A percentile compares a stretch with the other conserved stretches of the same genome.
These are phyloP conservation scores for Oryzias woworae DNA, from an alignment of 2,113 vertebrate genomes.

Conservation along the genomic window DNA sequence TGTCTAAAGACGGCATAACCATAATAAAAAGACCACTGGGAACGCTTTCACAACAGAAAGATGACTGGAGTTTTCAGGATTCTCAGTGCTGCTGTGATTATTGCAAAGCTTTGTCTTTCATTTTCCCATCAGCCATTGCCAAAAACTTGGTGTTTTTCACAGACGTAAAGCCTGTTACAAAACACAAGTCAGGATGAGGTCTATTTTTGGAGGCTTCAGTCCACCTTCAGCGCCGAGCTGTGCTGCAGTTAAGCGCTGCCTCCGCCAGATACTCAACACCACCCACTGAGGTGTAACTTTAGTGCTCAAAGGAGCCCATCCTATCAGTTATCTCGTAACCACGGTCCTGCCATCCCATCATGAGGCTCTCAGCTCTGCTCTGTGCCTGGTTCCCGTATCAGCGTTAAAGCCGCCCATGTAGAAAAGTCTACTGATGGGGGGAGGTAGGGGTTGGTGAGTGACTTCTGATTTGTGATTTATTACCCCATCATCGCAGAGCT, in stretches of 20 bases:
- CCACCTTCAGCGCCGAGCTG: constrained; percentile 13
- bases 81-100: too few species aligned
- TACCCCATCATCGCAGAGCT: constrained; percentile 30
- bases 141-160: too few species aligned
- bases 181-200: neutral
- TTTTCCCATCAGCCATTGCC: too few species aligned
- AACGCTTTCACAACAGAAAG: too few species aligned
- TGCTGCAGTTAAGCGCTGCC: neutral
- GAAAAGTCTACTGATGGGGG: constrained; percentile 62
- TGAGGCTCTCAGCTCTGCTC: constrained; percentile 49
- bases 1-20: too few species aligned
- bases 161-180: too few species aligned
- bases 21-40: too few species aligned
- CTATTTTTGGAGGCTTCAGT: constrained; percentile 15
- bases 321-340: constrained; percentile 58
- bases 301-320: constrained; percentile 46
- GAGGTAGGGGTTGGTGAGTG: constrained; percentile 37
- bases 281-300: constrained; percentile 54
- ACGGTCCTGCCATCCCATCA: constrained; percentile 49
- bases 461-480: constrained; percentile 62
- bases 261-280: constrained; percentile 37
- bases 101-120: too few species aligned
- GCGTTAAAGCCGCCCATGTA: constrained; percentile 56
- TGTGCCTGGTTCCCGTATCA: constrained; percentile 52
- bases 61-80: too few species aligned